Conservation (phyloP, 92 coral and sea anemone species). For the Epizoanthus scotinus region DNA sequence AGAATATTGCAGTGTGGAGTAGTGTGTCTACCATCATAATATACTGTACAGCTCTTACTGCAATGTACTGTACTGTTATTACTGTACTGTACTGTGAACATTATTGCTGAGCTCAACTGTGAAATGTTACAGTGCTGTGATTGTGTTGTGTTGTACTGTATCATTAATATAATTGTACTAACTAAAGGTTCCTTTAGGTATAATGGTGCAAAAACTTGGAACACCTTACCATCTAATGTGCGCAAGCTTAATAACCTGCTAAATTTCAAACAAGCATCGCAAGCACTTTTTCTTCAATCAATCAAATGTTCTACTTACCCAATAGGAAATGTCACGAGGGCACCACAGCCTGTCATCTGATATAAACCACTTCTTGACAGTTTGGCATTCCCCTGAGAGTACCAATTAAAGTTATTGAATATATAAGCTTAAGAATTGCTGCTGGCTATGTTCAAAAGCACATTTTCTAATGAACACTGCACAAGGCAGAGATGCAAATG, state of each 20-base stretch:
- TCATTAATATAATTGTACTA: background rate
- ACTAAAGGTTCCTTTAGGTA: too few species aligned
- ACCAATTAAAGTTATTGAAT: background rate
- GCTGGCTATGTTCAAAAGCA: background rate
- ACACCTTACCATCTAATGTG: background rate
- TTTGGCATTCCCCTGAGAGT: conserved; percentile 78
- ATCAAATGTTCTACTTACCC: conserved; percentile 62
- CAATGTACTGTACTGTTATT: background rate
- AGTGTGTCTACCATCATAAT: too few species aligned
- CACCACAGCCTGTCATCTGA: conserved; percentile 88
- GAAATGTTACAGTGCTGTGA: too few species aligned
- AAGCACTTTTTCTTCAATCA: too few species aligned
- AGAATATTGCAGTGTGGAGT: too few species aligned
- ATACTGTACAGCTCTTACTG: too few species aligned
- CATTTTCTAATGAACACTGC: too few species aligned
- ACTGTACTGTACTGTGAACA: background rate
- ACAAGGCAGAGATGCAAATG: too few species aligned
- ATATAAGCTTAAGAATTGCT: background rate
- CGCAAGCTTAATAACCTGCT: background rate
- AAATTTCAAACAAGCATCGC: too few species aligned
- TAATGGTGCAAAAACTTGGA: too few species aligned
- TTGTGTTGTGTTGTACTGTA: background rate
- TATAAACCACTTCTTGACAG: conserved; percentile 83
- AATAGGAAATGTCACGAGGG: conserved; percentile 86
- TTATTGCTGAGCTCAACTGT: too few species aligned